Base-by-base conservation (phyloP, 2,888 invertebrate species). In the Cecidostiba fungosa region DNA sequence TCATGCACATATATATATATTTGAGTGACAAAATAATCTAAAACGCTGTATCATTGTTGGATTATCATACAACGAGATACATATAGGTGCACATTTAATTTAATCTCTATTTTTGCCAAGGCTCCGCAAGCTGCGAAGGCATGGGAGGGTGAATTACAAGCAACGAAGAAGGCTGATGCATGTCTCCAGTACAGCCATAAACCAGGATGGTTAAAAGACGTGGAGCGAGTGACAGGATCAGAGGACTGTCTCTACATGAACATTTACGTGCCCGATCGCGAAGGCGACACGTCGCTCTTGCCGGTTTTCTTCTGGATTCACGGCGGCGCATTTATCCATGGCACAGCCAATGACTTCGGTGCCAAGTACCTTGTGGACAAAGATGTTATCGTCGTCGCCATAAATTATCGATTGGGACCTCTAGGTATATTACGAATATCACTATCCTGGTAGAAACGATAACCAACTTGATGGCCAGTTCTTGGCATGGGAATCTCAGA, bases 121-220 rank as follows among this genome's bases (percentile, higher is more conserved):
- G 26, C 92, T 77, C 91, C 92, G 5, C 88, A 89, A 76, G 88
- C 87, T 12, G 19, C 90, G 23, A 80, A 80, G 12, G 77, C 89
- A 82, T 92, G 92, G 91, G 83, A 69, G 19, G 80, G 80, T 2
- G 78, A 78, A 3, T 23, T 86, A 2, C 59, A 36, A 29, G 86
- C 86, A 12, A 86, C 82, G 32, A 84, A 84, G 23, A 8, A 72
- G 66, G 10, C 83, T 12, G 72, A 84, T 26, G 36, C 5, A 19
- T 86, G 86, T 10, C 8, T 80, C 29, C 84, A 84, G 14, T 86
- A 84, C 43, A 32, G 0, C 8, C 78, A 82, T n/a, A 19, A 84
- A 0, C 88, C 89, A 16, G 36, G 59, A 4, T 36, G 32, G 8
- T 77, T 88, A 62, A 1, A 32, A 6, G 19, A 23, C 23, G 76